A percentile compares a stretch with the other conserved stretches of the same genome.
Evolutionary conservation across 1,140 invertebrate genomes (phyloP).

Genomic region (Drosophila takahashii): DNA sequence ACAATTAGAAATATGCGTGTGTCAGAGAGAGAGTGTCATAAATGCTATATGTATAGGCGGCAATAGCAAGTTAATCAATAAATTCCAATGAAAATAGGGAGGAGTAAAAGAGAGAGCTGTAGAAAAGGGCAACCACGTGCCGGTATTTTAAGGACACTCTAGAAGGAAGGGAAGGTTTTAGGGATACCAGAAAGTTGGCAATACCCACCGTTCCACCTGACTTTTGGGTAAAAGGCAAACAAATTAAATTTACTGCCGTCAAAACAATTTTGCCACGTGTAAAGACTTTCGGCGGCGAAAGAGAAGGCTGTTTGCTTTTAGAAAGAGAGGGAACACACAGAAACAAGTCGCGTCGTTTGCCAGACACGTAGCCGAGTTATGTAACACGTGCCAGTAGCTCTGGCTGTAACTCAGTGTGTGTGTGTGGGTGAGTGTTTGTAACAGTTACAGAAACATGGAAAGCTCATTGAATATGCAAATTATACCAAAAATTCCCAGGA

Average conservation of each 20-base stretch:
- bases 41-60: slow-evolving; percentile 15
- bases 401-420: slow-evolving; percentile 7
- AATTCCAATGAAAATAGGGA: slow-evolving; percentile 27
- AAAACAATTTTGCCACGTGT: slow-evolving; percentile 80
- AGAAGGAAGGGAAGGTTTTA: background rate
- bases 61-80: slow-evolving; percentile 64
- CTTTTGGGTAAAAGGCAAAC: slow-evolving; percentile 51
- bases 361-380: slow-evolving; percentile 73
- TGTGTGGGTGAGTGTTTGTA: slow-evolving; percentile 18
- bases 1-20: slow-evolving; percentile 30
- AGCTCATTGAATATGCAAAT: slow-evolving; percentile 82
- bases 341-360: slow-evolving; percentile 55
- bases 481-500: slow-evolving; percentile 71
- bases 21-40: slow-evolving; percentile 6
- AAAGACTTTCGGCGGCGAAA: slow-evolving; percentile 23
- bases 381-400: slow-evolving; percentile 70
- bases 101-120: background rate
- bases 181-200: slow-evolving; percentile 6
- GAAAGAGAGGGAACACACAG: slow-evolving; percentile 10
- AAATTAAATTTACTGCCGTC: slow-evolving; percentile 78
- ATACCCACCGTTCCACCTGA: background rate
- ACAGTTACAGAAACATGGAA: slow-evolving; percentile 41
- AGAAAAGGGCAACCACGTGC: slow-evolving; percentile 55
- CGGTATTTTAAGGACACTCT: slow-evolving; percentile 48
- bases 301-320: background rate